These are phyloP conservation scores for Teinopalpus imperialis DNA, from an alignment of 2,888 invertebrate genomes.

Conservation along the genomic window DNA sequence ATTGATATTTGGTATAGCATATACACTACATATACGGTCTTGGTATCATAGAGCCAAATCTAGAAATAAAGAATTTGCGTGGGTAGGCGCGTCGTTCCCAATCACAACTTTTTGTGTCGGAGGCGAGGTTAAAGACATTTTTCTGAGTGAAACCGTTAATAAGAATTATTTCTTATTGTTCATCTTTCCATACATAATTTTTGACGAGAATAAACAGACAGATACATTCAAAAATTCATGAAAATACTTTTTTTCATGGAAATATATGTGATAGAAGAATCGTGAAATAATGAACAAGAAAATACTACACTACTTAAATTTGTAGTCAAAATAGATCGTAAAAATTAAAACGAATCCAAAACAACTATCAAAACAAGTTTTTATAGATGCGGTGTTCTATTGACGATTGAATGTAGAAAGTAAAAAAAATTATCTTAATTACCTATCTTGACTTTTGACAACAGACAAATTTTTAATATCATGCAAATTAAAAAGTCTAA, in stretches of 20 bases:
- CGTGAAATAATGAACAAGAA: too few relatives aligned
- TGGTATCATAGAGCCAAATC: conserved; percentile 5
- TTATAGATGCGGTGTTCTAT: conserved; percentile 12
- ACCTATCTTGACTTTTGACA: conserved; percentile 21
- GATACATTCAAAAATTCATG: background rate
- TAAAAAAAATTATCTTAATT: conserved; percentile 17
- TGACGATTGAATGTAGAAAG: conserved; percentile 8
- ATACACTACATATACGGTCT: too few relatives aligned
- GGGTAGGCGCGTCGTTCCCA: conserved; percentile 10
- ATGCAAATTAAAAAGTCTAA: conserved; percentile 13
- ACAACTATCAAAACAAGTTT: conserved; percentile 20
- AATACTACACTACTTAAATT: too few relatives aligned
- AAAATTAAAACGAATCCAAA: too few relatives aligned
- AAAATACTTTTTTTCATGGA: too few relatives aligned
- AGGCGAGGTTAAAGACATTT: conserved; percentile 14
- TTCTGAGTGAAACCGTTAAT: conserved; percentile 2
- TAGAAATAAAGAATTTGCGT: conserved; percentile 22
- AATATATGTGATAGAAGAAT: too few relatives aligned
- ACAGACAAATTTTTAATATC: conserved; percentile 20
- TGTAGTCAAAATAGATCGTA: too few relatives aligned
- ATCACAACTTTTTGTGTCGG: conserved; percentile 8
- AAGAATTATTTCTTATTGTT: conserved; percentile 7
- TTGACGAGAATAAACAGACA: background rate
- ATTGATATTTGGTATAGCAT: too few relatives aligned
- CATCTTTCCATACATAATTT: background rate